Conservation (phyloP, 2,888 invertebrate species). For the Erannis defoliaria region DNA sequence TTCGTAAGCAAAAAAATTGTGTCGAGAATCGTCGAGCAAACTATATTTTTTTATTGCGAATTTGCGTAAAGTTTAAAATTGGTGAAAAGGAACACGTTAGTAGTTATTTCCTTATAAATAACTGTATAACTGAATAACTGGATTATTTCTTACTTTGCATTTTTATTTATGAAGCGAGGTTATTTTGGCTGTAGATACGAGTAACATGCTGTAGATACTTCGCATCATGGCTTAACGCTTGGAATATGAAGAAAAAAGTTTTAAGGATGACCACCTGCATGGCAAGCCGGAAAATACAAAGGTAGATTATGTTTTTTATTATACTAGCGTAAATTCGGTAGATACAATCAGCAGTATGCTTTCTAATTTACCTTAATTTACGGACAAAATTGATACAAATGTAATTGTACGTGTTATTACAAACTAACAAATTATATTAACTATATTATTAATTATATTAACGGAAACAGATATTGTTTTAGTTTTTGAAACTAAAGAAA, state of each 20-base stretch:
- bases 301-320: conserved; percentile 1
- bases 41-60: no score
- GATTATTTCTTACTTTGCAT: neutral
- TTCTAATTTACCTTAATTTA: conserved; percentile 8
- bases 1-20: no score
- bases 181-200: neutral
- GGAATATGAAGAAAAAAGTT: conserved; percentile 13
- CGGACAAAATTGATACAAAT: neutral
- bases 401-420: neutral
- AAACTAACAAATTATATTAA: neutral
- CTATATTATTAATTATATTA: no score
- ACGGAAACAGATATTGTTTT: no score
- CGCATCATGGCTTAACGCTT: conserved; percentile 1
- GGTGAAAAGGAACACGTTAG: no score
- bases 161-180: neutral
- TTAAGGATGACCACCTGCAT: conserved; percentile 8
- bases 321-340: neutral
- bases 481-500: no score
- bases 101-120: no score
- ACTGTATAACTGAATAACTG: no score
- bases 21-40: no score
- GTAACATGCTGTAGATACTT: neutral
- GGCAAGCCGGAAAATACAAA: conserved; percentile 5
- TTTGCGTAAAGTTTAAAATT: no score
- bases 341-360: neutral